A percentile compares a stretch with the other conserved stretches of the same genome.
Conservation (phyloP, 1,140 invertebrate genomes). For the Vanessa tameamea region DNA sequence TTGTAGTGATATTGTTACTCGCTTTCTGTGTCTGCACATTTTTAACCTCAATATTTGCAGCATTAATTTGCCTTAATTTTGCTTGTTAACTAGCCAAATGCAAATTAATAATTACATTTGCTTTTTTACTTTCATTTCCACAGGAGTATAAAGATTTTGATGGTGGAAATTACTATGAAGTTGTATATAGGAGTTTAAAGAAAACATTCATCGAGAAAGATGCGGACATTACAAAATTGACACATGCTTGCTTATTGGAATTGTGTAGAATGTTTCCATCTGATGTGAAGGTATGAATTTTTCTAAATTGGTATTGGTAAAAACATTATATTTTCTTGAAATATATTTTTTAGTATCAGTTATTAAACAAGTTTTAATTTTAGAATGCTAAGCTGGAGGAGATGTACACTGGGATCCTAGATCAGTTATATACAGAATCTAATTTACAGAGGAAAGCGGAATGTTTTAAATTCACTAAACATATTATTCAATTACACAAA, state of each 20-base stretch:
- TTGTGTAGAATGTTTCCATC: constrained; percentile 50
- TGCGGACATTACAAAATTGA: constrained; percentile 53
- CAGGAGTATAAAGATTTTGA: constrained; percentile 54
- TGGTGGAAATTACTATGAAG: constrained; percentile 70
- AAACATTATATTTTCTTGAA: constrained; percentile 1
- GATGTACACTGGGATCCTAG: constrained; percentile 46
- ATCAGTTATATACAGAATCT: constrained; percentile 54
- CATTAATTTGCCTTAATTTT: not conserved
- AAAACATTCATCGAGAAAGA: constrained; percentile 54
- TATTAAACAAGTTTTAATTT: constrained; percentile 33
- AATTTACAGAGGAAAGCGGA: constrained; percentile 62
- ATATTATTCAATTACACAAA: constrained; percentile 56
- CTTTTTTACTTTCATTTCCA: constrained; percentile 28
- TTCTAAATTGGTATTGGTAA: constrained; percentile 5
- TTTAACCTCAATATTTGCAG: no score
- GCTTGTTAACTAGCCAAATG: not conserved
- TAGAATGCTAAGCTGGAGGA: constrained; percentile 57
- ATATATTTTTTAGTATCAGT: not conserved
- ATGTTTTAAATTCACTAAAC: constrained; percentile 51
- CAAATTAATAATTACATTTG: not conserved
- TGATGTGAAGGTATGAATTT: constrained; percentile 48
- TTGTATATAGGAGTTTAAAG: constrained; percentile 56
- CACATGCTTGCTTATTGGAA: constrained; percentile 50
- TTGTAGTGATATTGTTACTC: not conserved
- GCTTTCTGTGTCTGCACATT: no score